Base-by-base conservation (phyloP, 2,113 vertebrate species). In the Ciconia stormi region DNA sequence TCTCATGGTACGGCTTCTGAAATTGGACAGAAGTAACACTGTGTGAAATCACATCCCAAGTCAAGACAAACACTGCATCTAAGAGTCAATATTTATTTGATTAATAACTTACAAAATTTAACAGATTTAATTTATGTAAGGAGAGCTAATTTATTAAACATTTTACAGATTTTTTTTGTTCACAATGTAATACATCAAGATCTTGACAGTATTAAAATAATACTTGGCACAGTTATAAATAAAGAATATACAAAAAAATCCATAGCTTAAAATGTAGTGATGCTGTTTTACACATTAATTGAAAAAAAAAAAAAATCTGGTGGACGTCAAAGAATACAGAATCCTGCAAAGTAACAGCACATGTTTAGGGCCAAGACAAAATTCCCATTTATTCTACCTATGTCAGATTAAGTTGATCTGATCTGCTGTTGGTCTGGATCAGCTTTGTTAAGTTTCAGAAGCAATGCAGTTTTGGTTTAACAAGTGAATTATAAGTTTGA, bases 201-300 rank as follows among this genome's bases (percentile, higher is more conserved):
- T 97, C 94, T 92, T 8, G 53, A 98, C 97, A 96, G 98, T 98
- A 98, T 98, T 98, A 98, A 98, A 98, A 98, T 98, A 98, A 98
- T 98, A 98, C 98, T 98, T 98, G 98, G 98, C 98, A 98, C 98
- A 98, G 97, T 98, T 98, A 98, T 98, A 98, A 98, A 98, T 98
- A 98, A 98, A 95, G 97, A 96, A 97, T 97, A 98, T 98, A 98
- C 84, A 98, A 98, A 98, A 98, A 98, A 97, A 97, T 87, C 89
- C 96, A 97, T 97, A 97, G 97, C 96, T 98, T 98, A 98, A 97
- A 97, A 97, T 97, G 96, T 90, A 97, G 96, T 96, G 97, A 97
- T 97, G 96, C 72, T 89, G 90, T 97, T 97, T 98, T 97, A 98
- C 70, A 95, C 96, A 97, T 95, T 97, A 97, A 94, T 92, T 93